Evolutionary conservation across 2,113 vertebrate species (phyloP).

Genomic region (Hydrochoerus hydrochaeris): DNA sequence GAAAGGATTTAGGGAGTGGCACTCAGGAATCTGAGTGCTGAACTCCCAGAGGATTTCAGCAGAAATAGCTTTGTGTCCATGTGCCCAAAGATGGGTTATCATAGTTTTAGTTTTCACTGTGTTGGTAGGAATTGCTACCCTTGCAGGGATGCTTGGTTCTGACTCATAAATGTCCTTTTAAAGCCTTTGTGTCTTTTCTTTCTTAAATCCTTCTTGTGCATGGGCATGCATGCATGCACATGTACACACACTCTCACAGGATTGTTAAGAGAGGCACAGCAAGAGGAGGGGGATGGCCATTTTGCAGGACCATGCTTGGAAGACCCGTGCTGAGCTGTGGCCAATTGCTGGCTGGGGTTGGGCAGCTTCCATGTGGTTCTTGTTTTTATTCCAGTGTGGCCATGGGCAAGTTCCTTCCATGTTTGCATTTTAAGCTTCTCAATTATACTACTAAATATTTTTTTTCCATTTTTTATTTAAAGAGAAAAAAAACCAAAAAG

Average conservation of each 20-base stretch:
- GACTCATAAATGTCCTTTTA: not conserved
- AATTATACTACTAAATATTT: not conserved
- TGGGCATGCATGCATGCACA: rapidly evolving
- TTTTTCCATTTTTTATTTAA: too few species aligned
- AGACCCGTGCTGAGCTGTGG: not conserved
- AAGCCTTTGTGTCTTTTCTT: not conserved
- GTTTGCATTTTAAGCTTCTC: not conserved
- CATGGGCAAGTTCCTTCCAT: not conserved
- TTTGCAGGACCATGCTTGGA: not conserved
- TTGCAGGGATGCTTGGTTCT: not conserved
- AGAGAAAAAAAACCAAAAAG: too few species aligned
- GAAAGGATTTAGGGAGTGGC: not conserved
- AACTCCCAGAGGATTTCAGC: not conserved
- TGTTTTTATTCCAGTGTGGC: not conserved
- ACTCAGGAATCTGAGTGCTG: not conserved
- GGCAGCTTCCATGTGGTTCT: not conserved
- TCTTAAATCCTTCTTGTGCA: not conserved
- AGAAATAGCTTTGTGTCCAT: not conserved
- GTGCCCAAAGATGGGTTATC: constrained; percentile 17
- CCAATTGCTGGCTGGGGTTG: not conserved
- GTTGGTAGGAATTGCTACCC: not conserved
- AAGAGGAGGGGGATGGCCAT: not conserved
- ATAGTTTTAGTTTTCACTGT: constrained; percentile 1
- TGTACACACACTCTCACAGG: not conserved
- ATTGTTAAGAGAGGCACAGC: not conserved